Base-by-base conservation (phyloP, 2,888 invertebrate genomes). In the Apamea sordens region DNA sequence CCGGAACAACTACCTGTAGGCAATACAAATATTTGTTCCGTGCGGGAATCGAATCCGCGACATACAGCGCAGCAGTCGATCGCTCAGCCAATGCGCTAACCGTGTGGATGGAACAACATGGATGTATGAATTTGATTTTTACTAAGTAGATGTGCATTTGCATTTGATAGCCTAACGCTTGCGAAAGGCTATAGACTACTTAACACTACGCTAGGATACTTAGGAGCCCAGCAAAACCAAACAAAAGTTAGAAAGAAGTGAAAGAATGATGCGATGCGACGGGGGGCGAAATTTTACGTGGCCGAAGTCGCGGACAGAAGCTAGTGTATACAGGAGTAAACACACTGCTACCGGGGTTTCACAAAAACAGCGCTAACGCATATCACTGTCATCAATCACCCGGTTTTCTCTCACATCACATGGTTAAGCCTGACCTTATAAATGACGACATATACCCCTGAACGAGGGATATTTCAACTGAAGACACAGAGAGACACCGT, bases 381-480 rank as follows among this genome's bases (percentile, higher is more conserved):
- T 73, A 77, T 59, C 61, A 77, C 32, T 24, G 47, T 50, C 81
- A 85, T 86, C 82, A 87, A 81, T 87, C 86, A 86, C 28, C 21
- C 47, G 32, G 61, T 78, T 84, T 86, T 77, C 74, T 64, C 47
- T 0, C 71, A 56, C 76, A 73, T 69, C 75, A 72, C 75, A 64
- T 75, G 81, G 63, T 63, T 77, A 82, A 84, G 69, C 69, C 68
- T 74, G 56, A 64, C 76, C 47, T 84, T 69, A 86, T 77, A 77
- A 75, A 78, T 85, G 64, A 44, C 76, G 68, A 68, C 76, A 65
- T n/a, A n/a, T 68, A 24, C 36, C 70, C 50, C n/a, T 67, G 21
- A 76, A 56, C 44, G 41, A 0, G n/a, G n/a, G 41, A 67, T 79
- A 24, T 76, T 86, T 50, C 75, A 78, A 65, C 73, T 85, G 36